Base-by-base conservation (phyloP, 2,797 vertebrate genomes). In the Alca torda region DNA sequence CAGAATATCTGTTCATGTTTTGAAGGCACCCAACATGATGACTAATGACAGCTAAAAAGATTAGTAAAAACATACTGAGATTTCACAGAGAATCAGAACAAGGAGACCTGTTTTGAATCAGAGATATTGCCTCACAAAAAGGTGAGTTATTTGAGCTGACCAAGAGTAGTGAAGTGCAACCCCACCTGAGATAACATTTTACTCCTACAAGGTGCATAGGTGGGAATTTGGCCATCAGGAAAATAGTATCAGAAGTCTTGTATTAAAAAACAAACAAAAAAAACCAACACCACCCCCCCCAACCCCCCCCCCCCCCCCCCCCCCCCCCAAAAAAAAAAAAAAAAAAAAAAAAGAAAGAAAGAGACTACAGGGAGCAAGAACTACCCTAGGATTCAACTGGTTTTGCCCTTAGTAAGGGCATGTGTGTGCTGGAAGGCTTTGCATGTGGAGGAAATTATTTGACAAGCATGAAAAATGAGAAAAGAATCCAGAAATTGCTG, bases 381-480 rank as follows among this genome's bases (percentile, higher is more conserved):
- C 9, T 31, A 77, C 16, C 12, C 4, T 61, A 87, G 7, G 18
- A 67, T 75, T 67, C 51, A 72, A 78, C 43, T 67, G 25, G 4
- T 28, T 91, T 93, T 94, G 31, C 26, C n/a, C 26, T 89, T 48
- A 77, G 16, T 59, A 50, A 63, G 48, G 59, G 16, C 17, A 20
- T 54, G 16, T 31, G 23, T 73, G 60, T 73, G 25, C 59, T 84
- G 50, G 39, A 87, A 87, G 51, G 53, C n/a, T 93, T 93, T 84
- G 28, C 39, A 64, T 57, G 72, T 89, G 53, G 48, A 94, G 16
- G 35, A 90, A 96, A 95, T 94, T 92, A 87, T 83, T 89, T 94
- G 94, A 94, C 68, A 95, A 85, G 85, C 85, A 78, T 79, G 65
- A 79, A 93, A 90, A 91, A 90, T 68, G 24, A 81, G 54, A 64